Evolutionary conservation across 2,797 vertebrate species (phyloP).

Genomic region (Carapus acus): DNA sequence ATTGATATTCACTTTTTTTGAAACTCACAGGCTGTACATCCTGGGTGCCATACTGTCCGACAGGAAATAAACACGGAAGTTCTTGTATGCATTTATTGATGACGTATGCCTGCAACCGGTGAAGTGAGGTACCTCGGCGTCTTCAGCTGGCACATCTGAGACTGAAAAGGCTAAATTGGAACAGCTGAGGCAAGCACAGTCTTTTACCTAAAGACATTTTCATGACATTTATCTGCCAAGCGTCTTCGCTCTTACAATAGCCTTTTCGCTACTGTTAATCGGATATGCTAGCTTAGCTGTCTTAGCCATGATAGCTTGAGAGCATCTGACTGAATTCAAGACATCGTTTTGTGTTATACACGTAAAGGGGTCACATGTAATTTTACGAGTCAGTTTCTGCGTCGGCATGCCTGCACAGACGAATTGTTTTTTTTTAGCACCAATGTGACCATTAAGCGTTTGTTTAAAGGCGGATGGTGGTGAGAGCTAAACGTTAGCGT

Average conservation of each 20-base stretch:
- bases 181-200: constrained; percentile 11
- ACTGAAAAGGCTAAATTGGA: constrained; percentile 14
- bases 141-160: constrained; percentile 25
- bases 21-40: not conserved
- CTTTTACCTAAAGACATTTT: too few relatives aligned
- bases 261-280: constrained; percentile 28
- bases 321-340: too few relatives aligned
- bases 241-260: not conserved
- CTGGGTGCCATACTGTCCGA: constrained; percentile 17
- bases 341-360: not conserved
- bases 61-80: constrained; percentile 54
- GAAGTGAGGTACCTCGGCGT: constrained; percentile 43
- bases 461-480: too few relatives aligned
- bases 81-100: constrained; percentile 64
- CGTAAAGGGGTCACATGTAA: not conserved
- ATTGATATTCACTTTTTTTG: not conserved
- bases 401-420: too few relatives aligned
- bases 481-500: too few relatives aligned
- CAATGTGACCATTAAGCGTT: too few relatives aligned
- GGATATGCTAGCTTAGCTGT: constrained; percentile 55
- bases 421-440: too few relatives aligned
- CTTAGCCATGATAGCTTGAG: too few relatives aligned
- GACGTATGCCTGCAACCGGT: constrained; percentile 50
- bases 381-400: too few relatives aligned
- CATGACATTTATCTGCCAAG: constrained; percentile 39